These are phyloP conservation scores for Scaptomyza parva DNA, from an alignment of 2,888 invertebrate species.

Conservation along the genomic window DNA sequence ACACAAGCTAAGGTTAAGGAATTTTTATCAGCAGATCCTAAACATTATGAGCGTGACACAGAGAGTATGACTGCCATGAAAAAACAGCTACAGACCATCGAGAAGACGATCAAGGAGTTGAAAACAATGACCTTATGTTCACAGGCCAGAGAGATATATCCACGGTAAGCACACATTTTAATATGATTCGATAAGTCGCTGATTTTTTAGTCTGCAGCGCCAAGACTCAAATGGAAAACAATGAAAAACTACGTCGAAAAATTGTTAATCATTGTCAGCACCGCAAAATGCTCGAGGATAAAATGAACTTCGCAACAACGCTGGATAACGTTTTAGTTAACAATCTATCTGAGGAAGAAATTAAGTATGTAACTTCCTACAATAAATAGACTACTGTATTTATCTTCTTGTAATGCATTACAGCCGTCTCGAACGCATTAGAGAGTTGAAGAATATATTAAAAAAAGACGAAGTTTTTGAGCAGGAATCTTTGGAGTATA, in stretches of 20 bases:
- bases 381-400: no score
- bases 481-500: conserved; percentile 44
- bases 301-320: conserved; percentile 68
- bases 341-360: conserved; percentile 80
- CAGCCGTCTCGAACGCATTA: conserved; percentile 77
- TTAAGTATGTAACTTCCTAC: conserved; percentile 44
- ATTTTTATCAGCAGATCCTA: conserved; percentile 35
- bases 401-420: background rate
- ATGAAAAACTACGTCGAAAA: conserved; percentile 70
- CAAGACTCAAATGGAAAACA: conserved; percentile 77
- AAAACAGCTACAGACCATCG: conserved; percentile 71
- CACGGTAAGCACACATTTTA: conserved; percentile 65
- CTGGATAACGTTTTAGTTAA: conserved; percentile 73
- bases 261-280: conserved; percentile 66
- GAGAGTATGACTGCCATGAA: conserved; percentile 79
- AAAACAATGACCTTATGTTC: conserved; percentile 81
- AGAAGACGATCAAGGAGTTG: conserved; percentile 80
- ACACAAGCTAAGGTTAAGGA: conserved; percentile 25
- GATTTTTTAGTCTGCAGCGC: conserved; percentile 58
- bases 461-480: conserved; percentile 56
- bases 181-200: background rate
- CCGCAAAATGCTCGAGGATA: conserved; percentile 64
- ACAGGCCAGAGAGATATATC: conserved; percentile 81
- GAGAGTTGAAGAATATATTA: conserved; percentile 61
- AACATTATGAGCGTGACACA: conserved; percentile 83